Evolutionary conservation across 2,113 vertebrate genomes (phyloP).

Genomic region (Salvelinus namaycush): DNA sequence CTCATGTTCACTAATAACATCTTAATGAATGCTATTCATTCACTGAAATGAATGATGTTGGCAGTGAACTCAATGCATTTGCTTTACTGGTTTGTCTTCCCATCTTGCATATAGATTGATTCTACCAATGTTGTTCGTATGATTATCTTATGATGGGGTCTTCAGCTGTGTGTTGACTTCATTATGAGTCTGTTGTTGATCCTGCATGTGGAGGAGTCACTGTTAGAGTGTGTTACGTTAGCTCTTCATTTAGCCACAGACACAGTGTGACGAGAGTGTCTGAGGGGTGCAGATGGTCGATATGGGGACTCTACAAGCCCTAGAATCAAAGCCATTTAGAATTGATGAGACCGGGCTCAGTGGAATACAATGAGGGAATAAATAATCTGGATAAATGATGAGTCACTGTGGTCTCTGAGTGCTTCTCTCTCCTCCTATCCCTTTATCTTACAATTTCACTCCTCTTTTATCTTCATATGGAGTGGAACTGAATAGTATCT

Average conservation of each 20-base stretch:
- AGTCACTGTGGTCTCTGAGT: conserved; percentile 28
- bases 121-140: no score
- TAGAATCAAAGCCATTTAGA: conserved; percentile 4
- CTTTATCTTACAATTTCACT: conserved; percentile 9
- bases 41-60: no score
- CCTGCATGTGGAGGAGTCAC: not conserved
- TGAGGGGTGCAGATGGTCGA: not conserved
- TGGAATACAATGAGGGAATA: not conserved
- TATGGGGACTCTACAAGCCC: not conserved
- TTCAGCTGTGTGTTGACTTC: no score
- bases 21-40: no score
- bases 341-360: conserved; percentile 21
- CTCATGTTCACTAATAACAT: no score
- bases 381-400: conserved; percentile 28
- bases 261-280: not conserved
- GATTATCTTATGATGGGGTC: no score
- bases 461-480: conserved; percentile 16
- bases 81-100: no score
- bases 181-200: no score
- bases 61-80: no score
- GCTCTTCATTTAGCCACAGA: not conserved
- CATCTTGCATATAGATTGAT: no score
- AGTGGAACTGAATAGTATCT: not conserved
- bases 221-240: not conserved
- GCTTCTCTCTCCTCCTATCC: conserved; percentile 2